These are phyloP conservation scores for Pteronura brasiliensis DNA, from an alignment of 2,113 vertebrate species.

Conservation along the genomic window DNA sequence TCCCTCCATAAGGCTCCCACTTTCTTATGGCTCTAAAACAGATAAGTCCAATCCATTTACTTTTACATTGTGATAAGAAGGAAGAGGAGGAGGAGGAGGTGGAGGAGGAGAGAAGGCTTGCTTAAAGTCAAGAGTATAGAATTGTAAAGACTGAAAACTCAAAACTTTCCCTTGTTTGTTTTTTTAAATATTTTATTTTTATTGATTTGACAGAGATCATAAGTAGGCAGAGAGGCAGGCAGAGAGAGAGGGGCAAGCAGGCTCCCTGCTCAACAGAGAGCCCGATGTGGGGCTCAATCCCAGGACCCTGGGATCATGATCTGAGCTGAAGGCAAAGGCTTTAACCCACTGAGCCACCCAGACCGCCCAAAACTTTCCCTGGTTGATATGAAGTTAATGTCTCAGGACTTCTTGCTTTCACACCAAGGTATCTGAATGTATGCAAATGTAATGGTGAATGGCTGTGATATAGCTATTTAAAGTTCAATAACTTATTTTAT, in stretches of 20 bases:
- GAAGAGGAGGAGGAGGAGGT: not conserved
- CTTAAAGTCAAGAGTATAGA: not conserved
- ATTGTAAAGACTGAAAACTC: slow-evolving; percentile 6
- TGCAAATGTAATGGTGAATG: not conserved
- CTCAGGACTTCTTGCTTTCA: not conserved
- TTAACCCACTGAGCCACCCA: too few species aligned
- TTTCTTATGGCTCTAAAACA: slow-evolving; percentile 97
- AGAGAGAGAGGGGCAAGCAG: too few species aligned
- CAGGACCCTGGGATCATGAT: too few species aligned
- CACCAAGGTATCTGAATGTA: not conserved
- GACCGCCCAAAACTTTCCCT: not conserved
- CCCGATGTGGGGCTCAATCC: too few species aligned
- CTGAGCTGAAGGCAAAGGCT: too few species aligned
- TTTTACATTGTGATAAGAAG: not conserved
- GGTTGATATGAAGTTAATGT: not conserved
- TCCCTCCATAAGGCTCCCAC: slow-evolving; percentile 95
- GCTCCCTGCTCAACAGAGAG: too few species aligned
- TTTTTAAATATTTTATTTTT: too few species aligned
- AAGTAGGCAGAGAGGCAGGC: too few species aligned
- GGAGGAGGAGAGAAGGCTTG: not conserved
- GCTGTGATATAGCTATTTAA: not conserved
- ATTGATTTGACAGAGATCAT: too few species aligned
- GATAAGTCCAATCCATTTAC: slow-evolving; percentile 25
- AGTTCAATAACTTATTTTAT: not conserved
- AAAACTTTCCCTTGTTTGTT: not conserved